phyloP scores from a whole-genome alignment of 2,888 invertebrate genomes.

The Lycocerus yunnanus region DNA sequence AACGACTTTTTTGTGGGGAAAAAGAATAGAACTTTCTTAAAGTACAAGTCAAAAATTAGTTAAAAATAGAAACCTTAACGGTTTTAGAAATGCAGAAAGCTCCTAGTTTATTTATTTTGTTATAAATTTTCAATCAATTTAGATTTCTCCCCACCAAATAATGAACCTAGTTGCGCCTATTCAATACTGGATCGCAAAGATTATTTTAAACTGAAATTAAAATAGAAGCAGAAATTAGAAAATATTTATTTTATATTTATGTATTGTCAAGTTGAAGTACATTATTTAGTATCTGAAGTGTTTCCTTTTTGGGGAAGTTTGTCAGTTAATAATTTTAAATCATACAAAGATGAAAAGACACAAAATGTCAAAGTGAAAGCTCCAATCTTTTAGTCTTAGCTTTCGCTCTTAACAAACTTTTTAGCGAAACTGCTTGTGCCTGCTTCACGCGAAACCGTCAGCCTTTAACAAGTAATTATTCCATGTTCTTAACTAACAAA shows the following conservation, averaged over 20 bases:
- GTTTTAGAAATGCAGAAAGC: too few species aligned
- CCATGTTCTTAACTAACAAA: slow-evolving; percentile 31
- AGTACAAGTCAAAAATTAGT: too few species aligned
- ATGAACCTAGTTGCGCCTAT: too few species aligned
- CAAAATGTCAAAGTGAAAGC: slow-evolving; percentile 7
- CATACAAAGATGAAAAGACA: slow-evolving; percentile 9
- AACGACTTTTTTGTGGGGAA: too few species aligned
- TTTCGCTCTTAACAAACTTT: slow-evolving; percentile 9
- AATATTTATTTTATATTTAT: background rate
- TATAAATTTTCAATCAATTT: too few species aligned
- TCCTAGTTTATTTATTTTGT: too few species aligned
- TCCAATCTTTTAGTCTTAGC: slow-evolving; percentile 6
- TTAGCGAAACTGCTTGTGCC: slow-evolving; percentile 16
- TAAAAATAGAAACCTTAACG: too few species aligned
- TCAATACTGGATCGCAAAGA: too few species aligned
- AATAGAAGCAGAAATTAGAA: background rate
- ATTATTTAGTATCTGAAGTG: background rate
- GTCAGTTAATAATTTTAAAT: slow-evolving; percentile 4
- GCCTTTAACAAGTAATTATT: slow-evolving; percentile 29
- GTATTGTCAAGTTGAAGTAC: background rate
- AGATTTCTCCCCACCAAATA: too few species aligned
- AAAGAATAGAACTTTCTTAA: too few species aligned
- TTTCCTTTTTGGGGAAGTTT: background rate
- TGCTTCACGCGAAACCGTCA: slow-evolving; percentile 24
- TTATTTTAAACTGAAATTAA: background rate